Percentiles rank a stretch among this genome's conserved stretches.
Evolutionary conservation across 2,113 vertebrate genomes (phyloP).

Genomic region (Lepus americanus): DNA sequence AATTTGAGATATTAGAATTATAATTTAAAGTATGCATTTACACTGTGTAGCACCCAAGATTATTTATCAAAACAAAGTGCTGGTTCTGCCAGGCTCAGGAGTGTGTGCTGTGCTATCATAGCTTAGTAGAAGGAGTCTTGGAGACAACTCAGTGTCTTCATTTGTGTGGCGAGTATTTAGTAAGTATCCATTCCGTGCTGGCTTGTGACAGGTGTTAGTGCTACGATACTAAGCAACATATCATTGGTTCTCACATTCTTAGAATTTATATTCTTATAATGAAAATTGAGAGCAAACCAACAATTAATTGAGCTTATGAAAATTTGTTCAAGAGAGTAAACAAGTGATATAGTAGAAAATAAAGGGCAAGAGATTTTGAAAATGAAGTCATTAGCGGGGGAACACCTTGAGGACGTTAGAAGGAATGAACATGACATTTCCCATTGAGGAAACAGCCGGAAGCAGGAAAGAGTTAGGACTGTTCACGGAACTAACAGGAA

Average conservation of each 20-base stretch:
- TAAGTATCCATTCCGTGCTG: neutral
- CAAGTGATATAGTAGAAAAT: neutral
- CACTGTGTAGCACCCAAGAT: neutral
- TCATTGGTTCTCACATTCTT: neutral
- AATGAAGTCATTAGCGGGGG: neutral
- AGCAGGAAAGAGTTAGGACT: neutral
- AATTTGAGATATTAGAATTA: neutral
- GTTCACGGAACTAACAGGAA: neutral
- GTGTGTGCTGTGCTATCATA: neutral
- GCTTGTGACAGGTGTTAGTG: neutral
- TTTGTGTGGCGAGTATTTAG: neutral
- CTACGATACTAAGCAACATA: neutral
- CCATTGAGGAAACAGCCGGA: neutral
- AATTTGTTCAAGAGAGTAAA: neutral
- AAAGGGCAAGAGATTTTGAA: neutral
- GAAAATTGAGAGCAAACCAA: neutral
- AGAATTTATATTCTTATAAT: neutral
- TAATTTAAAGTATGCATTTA: conserved; percentile 58
- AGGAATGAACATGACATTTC: neutral
- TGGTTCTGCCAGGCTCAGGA: neutral
- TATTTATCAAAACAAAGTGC: conserved; percentile 2
- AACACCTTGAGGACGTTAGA: neutral
- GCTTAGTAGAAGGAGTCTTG: neutral
- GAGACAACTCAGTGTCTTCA: neutral
- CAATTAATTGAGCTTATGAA: neutral